Evolutionary conservation across 2,797 vertebrate species (phyloP).

Genomic region (Coreius guichenoti): DNA sequence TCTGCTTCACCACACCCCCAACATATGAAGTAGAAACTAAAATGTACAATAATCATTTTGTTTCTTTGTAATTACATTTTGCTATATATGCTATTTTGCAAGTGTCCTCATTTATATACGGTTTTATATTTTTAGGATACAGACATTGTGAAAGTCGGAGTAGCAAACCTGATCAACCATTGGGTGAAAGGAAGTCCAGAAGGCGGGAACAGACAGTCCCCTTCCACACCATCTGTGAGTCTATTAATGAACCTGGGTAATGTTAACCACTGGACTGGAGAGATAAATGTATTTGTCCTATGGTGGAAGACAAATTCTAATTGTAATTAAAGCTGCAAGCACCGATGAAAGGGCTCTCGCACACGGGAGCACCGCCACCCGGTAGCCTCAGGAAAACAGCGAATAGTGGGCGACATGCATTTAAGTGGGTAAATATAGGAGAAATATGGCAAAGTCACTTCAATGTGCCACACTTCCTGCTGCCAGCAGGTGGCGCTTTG

Average conservation of each 20-base stretch:
- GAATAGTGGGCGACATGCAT: too few relatives aligned
- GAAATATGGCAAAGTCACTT: too few relatives aligned
- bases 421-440: too few relatives aligned
- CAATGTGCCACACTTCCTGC: too few relatives aligned
- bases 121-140: conserved; percentile 72
- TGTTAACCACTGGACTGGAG: neutral
- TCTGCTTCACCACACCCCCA: neutral
- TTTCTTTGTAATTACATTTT: neutral
- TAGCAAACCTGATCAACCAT: conserved; percentile 80
- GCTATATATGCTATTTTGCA: neutral
- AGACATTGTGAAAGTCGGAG: conserved; percentile 80
- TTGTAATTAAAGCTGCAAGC: too few relatives aligned
- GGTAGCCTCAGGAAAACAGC: too few relatives aligned
- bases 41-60: neutral
- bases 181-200: conserved; percentile 81
- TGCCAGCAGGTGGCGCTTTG: too few relatives aligned
- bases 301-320: neutral
- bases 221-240: conserved; percentile 73
- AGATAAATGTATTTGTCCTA: neutral
- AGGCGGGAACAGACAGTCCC: conserved; percentile 55
- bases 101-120: neutral
- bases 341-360: too few relatives aligned
- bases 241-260: neutral
- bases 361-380: too few relatives aligned
- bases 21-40: neutral